Conservation (phyloP, 2,797 vertebrate species). For the Remorina albescens region DNA sequence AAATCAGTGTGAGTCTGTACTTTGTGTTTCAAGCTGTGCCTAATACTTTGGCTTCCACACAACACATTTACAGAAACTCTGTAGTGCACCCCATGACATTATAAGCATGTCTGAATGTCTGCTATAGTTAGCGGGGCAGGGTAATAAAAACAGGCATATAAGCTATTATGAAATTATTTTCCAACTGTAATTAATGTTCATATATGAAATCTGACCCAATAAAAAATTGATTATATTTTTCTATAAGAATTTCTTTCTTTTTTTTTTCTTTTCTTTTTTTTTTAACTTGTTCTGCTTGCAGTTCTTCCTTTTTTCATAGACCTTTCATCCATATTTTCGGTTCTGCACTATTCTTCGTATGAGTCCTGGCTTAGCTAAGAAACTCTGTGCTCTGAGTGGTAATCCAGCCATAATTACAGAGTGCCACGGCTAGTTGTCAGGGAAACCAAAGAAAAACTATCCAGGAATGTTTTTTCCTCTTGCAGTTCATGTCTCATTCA, state of each 20-base stretch:
- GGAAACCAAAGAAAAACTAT: slow-evolving; percentile 83
- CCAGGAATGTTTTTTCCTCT: slow-evolving; percentile 76
- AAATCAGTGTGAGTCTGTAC: background rate
- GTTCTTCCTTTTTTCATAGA: slow-evolving; percentile 5
- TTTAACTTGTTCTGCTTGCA: background rate
- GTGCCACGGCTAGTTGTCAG: slow-evolving; percentile 78
- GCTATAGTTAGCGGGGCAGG: background rate
- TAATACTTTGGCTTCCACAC: background rate
- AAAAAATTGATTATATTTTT: no score
- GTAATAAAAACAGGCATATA: background rate
- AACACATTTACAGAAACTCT: background rate
- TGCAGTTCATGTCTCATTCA: slow-evolving; percentile 49
- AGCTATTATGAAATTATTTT: background rate
- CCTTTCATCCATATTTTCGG: slow-evolving; percentile 25
- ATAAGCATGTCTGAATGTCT: background rate
- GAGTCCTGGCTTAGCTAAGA: slow-evolving; percentile 60
- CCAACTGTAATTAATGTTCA: background rate
- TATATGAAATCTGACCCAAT: background rate
- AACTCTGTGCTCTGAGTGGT: slow-evolving; percentile 72
- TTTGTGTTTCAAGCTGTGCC: background rate
- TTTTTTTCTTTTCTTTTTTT: background rate
- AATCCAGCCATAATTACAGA: slow-evolving; percentile 81
- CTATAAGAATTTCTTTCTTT: no score
- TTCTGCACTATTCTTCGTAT: slow-evolving; percentile 40
- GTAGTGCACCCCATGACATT: background rate